A percentile compares a stretch with the other conserved stretches of the same genome.
phyloP scores from a whole-genome alignment of 2,797 vertebrate genomes.

The Enteromius anoplus region DNA sequence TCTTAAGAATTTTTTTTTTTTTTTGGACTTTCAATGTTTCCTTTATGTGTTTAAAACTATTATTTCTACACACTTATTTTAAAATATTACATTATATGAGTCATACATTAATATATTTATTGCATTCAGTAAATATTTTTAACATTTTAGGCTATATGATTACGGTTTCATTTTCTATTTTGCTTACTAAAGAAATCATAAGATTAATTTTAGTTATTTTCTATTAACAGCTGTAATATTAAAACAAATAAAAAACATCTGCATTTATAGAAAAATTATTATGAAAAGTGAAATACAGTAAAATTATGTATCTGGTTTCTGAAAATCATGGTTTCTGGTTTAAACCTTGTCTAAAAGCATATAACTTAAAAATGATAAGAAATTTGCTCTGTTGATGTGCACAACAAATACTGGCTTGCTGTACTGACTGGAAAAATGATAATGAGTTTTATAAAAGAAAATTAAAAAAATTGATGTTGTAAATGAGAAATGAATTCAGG shows the following conservation, averaged over 20 bases:
- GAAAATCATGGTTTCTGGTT: background rate
- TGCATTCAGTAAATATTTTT: no score
- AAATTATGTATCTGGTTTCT: no score
- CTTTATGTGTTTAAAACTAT: background rate
- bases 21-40: background rate
- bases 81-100: no score
- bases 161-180: background rate
- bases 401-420: no score
- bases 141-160: background rate
- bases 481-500: background rate
- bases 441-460: no score
- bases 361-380: no score
- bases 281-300: background rate
- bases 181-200: background rate
- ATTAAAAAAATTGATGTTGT: no score
- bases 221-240: background rate
- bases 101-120: no score
- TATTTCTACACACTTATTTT: background rate
- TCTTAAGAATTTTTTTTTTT: background rate
- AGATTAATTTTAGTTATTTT: background rate
- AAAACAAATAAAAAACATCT: background rate
- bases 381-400: no score
- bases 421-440: no score
- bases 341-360: background rate
- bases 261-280: background rate